These are phyloP conservation scores for Drosophila bifasciata DNA, from an alignment of 1,140 invertebrate species.

Conservation along the genomic window DNA sequence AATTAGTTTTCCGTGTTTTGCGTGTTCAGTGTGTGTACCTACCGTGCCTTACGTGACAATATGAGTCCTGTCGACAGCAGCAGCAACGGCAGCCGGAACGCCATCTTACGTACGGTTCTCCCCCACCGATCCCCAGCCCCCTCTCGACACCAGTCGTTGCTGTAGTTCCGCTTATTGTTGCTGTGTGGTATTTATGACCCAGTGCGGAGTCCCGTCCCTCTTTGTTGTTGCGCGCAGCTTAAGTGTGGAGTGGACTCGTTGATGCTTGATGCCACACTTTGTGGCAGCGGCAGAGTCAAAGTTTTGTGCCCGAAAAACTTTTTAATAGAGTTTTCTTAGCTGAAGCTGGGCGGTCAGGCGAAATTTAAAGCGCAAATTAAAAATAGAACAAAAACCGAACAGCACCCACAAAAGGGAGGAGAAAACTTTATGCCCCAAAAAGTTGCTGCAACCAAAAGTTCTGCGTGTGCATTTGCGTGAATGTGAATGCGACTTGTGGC, in stretches of 20 bases:
- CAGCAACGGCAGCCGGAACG: conserved; percentile 47
- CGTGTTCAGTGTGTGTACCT: not conserved
- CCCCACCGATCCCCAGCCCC: too few species aligned
- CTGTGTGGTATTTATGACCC: conserved; percentile 18
- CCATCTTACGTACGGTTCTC: conserved; percentile 64
- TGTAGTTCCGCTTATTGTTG: conserved; percentile 37
- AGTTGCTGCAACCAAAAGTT: conserved; percentile 27
- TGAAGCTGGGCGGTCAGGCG: conserved; percentile 18
- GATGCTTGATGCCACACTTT: not conserved
- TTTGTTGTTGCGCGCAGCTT: conserved; percentile 58
- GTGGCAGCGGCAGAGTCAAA: not conserved
- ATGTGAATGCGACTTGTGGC: conserved; percentile 39
- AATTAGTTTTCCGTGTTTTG: conserved; percentile 68
- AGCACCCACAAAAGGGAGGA: not conserved
- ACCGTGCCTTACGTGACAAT: not conserved
- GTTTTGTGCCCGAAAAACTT: conserved; percentile 56
- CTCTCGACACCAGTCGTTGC: conserved; percentile 24
- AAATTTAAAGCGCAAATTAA: conserved; percentile 66
- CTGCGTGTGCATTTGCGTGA: conserved; percentile 8
- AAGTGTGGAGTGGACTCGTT: conserved; percentile 23
- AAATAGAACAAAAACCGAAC: conserved; percentile 53
- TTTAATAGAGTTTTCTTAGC: conserved; percentile 57
- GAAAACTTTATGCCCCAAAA: conserved; percentile 7
- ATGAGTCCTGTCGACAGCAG: conserved; percentile 38
- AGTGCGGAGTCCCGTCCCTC: not conserved